A percentile compares a stretch with the other conserved stretches of the same genome.
Conservation (phyloP, 2,888 invertebrate genomes). For the Scaptomyza flava region DNA sequence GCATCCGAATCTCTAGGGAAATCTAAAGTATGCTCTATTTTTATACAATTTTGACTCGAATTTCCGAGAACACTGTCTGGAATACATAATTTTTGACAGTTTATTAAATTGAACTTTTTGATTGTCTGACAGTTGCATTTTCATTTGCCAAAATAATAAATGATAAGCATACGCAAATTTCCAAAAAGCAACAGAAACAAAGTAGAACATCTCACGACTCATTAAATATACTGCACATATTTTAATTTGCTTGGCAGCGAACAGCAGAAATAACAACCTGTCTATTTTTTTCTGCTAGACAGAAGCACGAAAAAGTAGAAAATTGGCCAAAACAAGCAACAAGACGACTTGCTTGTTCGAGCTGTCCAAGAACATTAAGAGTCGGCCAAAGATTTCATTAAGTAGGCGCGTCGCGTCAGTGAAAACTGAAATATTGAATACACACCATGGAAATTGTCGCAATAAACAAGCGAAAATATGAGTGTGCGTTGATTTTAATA, state of each 20-base stretch:
- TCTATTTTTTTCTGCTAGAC: conserved; percentile 11
- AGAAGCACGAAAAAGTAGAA: conserved; percentile 9
- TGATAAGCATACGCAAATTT: conserved; percentile 14
- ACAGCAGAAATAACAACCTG: conserved; percentile 1
- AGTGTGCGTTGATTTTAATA: conserved; percentile 37
- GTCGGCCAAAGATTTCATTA: conserved; percentile 41
- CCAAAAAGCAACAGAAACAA: conserved; percentile 19
- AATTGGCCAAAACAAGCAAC: conserved; percentile 42
- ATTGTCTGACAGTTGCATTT: conserved; percentile 19
- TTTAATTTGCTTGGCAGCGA: conserved; percentile 35
- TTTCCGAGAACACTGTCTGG: neutral
- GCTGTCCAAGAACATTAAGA: conserved; percentile 52
- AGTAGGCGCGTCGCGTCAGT: conserved; percentile 16
- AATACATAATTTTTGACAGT: conserved; percentile 16
- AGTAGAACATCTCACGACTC: conserved; percentile 17
- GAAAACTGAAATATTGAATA: conserved; percentile 54
- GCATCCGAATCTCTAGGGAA: neutral
- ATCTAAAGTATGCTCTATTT: neutral
- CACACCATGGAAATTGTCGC: conserved; percentile 59
- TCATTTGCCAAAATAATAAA: conserved; percentile 14
- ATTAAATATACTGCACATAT: conserved; percentile 36
- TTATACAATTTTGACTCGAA: neutral
- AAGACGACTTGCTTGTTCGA: conserved; percentile 40
- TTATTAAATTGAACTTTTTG: neutral
- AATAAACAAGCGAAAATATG: conserved; percentile 40